A percentile compares a stretch with the other conserved stretches of the same genome.
phyloP scores from a whole-genome alignment of 2,113 vertebrate species.

The Bubalus kerabau region DNA sequence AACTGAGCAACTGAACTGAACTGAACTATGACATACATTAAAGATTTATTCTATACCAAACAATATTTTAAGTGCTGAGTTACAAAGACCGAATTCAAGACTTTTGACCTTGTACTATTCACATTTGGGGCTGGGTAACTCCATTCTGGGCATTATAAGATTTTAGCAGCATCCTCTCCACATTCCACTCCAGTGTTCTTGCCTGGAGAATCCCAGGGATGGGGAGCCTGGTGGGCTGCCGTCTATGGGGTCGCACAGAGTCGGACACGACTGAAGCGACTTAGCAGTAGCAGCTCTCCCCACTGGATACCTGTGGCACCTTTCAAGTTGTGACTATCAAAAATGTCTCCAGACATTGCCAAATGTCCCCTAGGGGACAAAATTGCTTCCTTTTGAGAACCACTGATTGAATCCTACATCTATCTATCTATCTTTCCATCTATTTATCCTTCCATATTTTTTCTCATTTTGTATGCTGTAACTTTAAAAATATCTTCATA shows the following conservation, averaged over 20 bases:
- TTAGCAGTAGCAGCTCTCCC: too few relatives aligned
- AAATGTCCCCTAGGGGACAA: background rate
- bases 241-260: too few relatives aligned
- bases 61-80: background rate
- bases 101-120: background rate
- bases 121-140: background rate
- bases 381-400: background rate
- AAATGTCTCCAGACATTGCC: background rate
- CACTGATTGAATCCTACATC: background rate
- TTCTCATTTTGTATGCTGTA: background rate
- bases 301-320: background rate
- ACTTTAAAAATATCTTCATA: slow-evolving; percentile 11
- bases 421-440: background rate
- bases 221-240: too few relatives aligned
- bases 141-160: background rate
- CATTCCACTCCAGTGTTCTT: background rate
- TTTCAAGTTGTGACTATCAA: background rate
- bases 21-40: background rate
- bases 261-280: too few relatives aligned
- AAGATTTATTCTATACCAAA: background rate
- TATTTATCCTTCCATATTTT: background rate
- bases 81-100: background rate
- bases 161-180: background rate
- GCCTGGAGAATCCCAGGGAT: too few relatives aligned
- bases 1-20: background rate